These are phyloP conservation scores for Helleia helle DNA, from an alignment of 2,888 invertebrate species.

Conservation along the genomic window DNA sequence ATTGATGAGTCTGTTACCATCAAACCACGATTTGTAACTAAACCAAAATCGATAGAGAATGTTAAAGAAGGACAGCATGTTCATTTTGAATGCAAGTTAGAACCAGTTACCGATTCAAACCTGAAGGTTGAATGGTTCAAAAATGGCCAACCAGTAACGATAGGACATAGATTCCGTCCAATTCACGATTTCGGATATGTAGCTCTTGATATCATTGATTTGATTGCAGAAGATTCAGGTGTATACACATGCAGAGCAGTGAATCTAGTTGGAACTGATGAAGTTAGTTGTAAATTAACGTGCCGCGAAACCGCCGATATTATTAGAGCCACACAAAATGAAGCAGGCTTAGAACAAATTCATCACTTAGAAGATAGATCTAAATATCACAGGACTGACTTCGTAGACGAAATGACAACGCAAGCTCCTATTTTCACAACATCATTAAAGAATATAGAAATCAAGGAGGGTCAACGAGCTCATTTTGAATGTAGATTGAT, in stretches of 20 bases:
- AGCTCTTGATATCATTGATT: conserved; percentile 95
- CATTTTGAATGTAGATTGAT: conserved; percentile 96
- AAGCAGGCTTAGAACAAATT: conserved; percentile 90
- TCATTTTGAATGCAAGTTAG: conserved; percentile 97
- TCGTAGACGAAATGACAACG: conserved; percentile 86
- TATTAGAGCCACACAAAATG: conserved; percentile 89
- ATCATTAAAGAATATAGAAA: conserved; percentile 91
- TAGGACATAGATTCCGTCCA: conserved; percentile 95
- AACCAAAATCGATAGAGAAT: conserved; percentile 89
- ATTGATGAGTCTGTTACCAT: conserved; percentile 88
- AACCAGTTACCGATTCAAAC: conserved; percentile 97
- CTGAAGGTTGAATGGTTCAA: conserved; percentile 98
- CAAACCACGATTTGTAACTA: conserved; percentile 88
- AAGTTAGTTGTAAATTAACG: conserved; percentile 81
- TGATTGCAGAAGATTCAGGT: conserved; percentile 96
- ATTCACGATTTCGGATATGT: conserved; percentile 99
- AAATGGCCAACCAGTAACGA: conserved; percentile 93
- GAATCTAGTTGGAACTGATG: conserved; percentile 91
- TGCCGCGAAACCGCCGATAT: conserved; percentile 87
- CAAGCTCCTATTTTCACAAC: conserved; percentile 96
- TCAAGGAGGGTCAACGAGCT: conserved; percentile 94
- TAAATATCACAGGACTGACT: conserved; percentile 82
- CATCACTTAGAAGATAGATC: conserved; percentile 90
- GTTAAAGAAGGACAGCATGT: conserved; percentile 93
- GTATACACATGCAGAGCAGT: conserved; percentile 95